These are phyloP conservation scores for Heliconius eleuchia DNA, from an alignment of 1,140 invertebrate species.

Conservation along the genomic window DNA sequence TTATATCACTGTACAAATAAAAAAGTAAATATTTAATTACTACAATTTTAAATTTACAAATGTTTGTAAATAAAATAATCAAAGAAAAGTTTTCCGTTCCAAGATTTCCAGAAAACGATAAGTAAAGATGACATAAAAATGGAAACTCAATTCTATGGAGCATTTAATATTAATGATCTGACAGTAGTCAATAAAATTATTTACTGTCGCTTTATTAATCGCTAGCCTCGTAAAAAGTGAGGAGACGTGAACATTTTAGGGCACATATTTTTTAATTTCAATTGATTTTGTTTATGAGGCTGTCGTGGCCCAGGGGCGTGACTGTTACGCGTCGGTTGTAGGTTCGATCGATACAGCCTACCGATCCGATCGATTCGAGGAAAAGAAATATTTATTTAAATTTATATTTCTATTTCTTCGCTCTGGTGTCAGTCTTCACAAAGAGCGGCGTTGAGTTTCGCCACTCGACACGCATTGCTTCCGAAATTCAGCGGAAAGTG, in stretches of 20 bases:
- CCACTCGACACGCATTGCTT: too few relatives aligned
- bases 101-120: background rate
- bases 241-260: conserved; percentile 15
- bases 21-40: too few relatives aligned
- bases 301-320: background rate
- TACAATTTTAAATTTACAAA: background rate
- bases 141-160: conserved; percentile 52
- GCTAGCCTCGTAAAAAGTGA: conserved; percentile 23
- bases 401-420: too few relatives aligned
- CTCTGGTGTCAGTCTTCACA: too few relatives aligned
- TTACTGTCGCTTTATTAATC: conserved; percentile 63
- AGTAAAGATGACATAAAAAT: conserved; percentile 45
- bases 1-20: too few relatives aligned
- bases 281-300: background rate
- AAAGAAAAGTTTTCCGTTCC: conserved; percentile 1
- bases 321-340: too few relatives aligned
- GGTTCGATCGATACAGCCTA: too few relatives aligned
- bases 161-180: conserved; percentile 68
- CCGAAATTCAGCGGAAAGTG: too few relatives aligned
- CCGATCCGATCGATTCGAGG: too few relatives aligned
- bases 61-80: background rate
- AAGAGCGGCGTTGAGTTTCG: too few relatives aligned
- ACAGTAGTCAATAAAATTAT: conserved; percentile 65
- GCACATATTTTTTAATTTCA: background rate
- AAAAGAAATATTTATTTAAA: too few relatives aligned